phyloP scores from a whole-genome alignment of 2,888 invertebrate genomes.

The Agrotis ipsilon region DNA sequence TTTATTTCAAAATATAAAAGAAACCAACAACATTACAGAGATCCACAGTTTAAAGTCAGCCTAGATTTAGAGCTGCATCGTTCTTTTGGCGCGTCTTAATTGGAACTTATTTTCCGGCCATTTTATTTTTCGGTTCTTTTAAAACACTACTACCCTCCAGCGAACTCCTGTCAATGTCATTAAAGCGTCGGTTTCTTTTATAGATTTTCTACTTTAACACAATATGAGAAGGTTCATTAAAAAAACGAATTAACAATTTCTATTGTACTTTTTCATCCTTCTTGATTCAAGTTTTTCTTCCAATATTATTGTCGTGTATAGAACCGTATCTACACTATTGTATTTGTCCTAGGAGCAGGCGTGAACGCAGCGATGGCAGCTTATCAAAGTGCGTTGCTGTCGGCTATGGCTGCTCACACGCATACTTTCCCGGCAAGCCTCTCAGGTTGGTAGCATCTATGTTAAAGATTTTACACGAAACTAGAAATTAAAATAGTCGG shows the following conservation, averaged over 20 bases:
- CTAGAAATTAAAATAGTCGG: too few species aligned
- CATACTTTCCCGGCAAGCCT: slow-evolving; percentile 85
- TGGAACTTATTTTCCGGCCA: too few species aligned
- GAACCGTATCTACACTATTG: slow-evolving; percentile 25
- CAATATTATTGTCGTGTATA: neutral
- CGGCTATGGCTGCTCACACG: slow-evolving; percentile 89
- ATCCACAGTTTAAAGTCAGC: neutral
- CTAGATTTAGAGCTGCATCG: neutral
- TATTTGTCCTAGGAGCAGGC: slow-evolving; percentile 78
- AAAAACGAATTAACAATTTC: neutral
- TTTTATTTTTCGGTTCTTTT: too few species aligned
- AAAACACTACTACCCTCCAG: too few species aligned
- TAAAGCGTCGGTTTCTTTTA: too few species aligned
- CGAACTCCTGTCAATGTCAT: too few species aligned
- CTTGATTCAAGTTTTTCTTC: neutral
- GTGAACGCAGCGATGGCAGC: slow-evolving; percentile 90
- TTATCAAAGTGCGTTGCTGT: slow-evolving; percentile 88
- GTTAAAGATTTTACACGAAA: too few species aligned
- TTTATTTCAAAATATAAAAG: too few species aligned
- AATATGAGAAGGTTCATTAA: neutral
- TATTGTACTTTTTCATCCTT: neutral
- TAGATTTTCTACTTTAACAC: too few species aligned
- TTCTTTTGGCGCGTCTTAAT: too few species aligned
- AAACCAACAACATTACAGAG: too few species aligned
- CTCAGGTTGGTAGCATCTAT: slow-evolving; percentile 75